Evolutionary conservation across 2,888 invertebrate genomes (phyloP), one percentile per base, ranked within the genome.

Genomic region (Phyllotreta striolata): DNA sequence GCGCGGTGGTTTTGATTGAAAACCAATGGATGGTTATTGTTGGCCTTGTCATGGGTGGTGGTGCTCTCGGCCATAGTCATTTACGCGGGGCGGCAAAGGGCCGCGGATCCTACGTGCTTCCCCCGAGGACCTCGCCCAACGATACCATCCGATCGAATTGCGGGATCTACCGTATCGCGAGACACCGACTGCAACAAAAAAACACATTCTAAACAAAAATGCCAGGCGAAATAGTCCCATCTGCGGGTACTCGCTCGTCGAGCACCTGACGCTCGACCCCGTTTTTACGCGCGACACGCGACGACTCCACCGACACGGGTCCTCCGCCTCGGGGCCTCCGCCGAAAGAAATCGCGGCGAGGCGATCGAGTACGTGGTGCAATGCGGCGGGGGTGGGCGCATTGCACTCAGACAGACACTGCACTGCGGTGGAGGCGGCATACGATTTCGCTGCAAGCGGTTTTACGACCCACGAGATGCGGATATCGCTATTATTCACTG

Each of bases 51-150:
- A 73, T 83, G 76, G 65, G 80, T 80, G 73, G 74, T 62, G 55
- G 85, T 84, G 79, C 85, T 83, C 84, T 86, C 86, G 84, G 89
- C 89, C 89, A 90, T 90, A 84, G 89, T 89, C 89, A 89, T 89
- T 82, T 84, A 85, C 83, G 84, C 80, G 76, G 72, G 79, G 80
- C 80, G 80, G 82, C 81, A 84, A 83, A 85, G 85, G 86, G 72
- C 71, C 71, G 72, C 72, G 67, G 71, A 66, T 71, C 67, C 72
- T 72, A 66, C 68, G 69, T 49, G 67, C 68, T 57, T 47, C 65
- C 54, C 49, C 63, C 46, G 47, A 55, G 64, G 69, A 70, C 66
- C 70, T 67, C 62, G 56, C 39, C 60, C 65, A 68, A 69, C 66
- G 66, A 66, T 69, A 62, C 72, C 76, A 76, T 75, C 73, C 62